These are phyloP conservation scores for Chrosomus eos DNA, from an alignment of 2,797 vertebrate species.

Conservation along the genomic window DNA sequence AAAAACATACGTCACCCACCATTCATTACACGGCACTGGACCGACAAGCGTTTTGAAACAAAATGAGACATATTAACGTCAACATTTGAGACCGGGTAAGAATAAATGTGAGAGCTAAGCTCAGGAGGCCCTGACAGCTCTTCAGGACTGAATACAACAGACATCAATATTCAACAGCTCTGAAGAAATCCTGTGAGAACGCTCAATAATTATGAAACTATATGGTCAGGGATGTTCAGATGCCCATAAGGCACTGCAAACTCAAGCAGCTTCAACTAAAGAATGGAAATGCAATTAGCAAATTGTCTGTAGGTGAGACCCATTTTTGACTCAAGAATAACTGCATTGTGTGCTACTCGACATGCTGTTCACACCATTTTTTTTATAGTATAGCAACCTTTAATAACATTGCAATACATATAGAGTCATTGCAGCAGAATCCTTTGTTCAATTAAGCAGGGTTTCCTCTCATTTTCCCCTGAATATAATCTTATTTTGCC, in stretches of 20 bases:
- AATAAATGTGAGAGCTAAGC: neutral
- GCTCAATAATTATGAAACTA: neutral
- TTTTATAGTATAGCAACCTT: neutral
- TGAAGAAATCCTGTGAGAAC: neutral
- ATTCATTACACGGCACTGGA: constrained; percentile 16
- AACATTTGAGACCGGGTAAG: neutral
- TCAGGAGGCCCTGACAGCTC: neutral
- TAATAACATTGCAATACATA: constrained; percentile 19
- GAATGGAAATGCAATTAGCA: constrained; percentile 12
- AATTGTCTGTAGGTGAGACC: constrained; percentile 6
- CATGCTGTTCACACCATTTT: constrained; percentile 15
- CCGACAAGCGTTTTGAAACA: constrained; percentile 5
- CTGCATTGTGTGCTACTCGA: neutral
- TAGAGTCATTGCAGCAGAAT: constrained; percentile 6
- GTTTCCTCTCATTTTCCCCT: constrained; percentile 1
- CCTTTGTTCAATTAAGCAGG: constrained; percentile 42
- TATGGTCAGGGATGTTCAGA: neutral
- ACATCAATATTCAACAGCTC: neutral
- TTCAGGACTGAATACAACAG: neutral
- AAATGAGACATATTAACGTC: constrained; percentile 13
- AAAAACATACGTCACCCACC: constrained; percentile 46
- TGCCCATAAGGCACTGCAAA: neutral
- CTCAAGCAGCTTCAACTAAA: neutral
- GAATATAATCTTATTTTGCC: constrained; percentile 38
- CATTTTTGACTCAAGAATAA: constrained; percentile 7